Evolutionary conservation across 2,888 invertebrate genomes (phyloP).

Genomic region (Nomada goodeniana): DNA sequence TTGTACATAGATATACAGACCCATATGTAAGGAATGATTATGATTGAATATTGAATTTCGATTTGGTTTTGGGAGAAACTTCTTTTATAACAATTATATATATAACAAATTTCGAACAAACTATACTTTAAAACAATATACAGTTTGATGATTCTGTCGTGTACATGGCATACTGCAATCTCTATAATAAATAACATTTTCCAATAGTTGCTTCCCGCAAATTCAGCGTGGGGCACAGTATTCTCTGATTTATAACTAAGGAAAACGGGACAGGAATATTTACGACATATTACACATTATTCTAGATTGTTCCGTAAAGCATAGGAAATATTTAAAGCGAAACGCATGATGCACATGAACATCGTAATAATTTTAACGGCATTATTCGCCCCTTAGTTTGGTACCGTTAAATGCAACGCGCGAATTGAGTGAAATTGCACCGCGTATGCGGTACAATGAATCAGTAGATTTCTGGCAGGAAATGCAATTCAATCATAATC

Average conservation of each 20-base stretch:
- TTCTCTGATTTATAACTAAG: neutral
- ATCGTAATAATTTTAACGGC: constrained; percentile 15
- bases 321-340: neutral
- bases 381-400: neutral
- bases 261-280: neutral
- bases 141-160: too few relatives aligned
- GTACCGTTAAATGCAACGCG: constrained; percentile 36
- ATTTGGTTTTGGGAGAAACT: too few relatives aligned
- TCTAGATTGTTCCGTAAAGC: neutral
- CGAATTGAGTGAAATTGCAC: constrained; percentile 19
- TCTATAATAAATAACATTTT: too few relatives aligned
- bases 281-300: neutral
- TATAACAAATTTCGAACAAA: too few relatives aligned
- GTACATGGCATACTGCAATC: too few relatives aligned
- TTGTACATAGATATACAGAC: too few relatives aligned
- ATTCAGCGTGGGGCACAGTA: neutral
- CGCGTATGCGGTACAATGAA: neutral
- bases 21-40: too few relatives aligned
- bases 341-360: neutral
- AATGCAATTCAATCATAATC: neutral
- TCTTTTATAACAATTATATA: too few relatives aligned
- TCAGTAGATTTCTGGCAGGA: neutral
- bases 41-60: too few relatives aligned
- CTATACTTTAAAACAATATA: too few relatives aligned
- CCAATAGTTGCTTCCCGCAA: neutral